These are phyloP conservation scores for Dendroctonus valens DNA, from an alignment of 1,140 invertebrate genomes.

Conservation along the genomic window DNA sequence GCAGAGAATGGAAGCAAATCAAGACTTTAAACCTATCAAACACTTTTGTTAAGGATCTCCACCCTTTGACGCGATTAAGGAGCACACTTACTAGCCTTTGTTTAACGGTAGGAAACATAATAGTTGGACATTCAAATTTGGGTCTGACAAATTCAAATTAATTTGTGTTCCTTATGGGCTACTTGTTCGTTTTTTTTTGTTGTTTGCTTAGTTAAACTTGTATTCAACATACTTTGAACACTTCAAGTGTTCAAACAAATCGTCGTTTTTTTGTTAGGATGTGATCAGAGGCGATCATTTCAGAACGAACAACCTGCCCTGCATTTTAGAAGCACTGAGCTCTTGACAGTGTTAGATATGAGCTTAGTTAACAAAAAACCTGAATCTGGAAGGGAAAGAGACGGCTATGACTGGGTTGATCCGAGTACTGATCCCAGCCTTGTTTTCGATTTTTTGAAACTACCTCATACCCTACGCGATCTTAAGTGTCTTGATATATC, in stretches of 20 bases:
- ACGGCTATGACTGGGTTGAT: constrained; percentile 84
- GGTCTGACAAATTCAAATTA: no score
- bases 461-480: constrained; percentile 58
- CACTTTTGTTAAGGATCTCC: constrained; percentile 68
- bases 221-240: no score
- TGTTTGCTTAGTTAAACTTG: no score
- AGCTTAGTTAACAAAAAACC: constrained; percentile 84
- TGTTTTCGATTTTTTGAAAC: constrained; percentile 53
- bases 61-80: constrained; percentile 47
- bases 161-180: no score
- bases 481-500: constrained; percentile 70
- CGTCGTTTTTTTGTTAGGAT: no score
- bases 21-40: constrained; percentile 71
- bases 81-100: constrained; percentile 35
- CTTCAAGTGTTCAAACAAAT: no score
- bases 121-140: no score
- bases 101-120: constrained; percentile 4
- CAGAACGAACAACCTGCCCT: no score
- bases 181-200: no score
- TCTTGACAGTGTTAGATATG: constrained; percentile 52
- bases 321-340: no score
- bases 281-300: no score
- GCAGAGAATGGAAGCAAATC: constrained; percentile 66
- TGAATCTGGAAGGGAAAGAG: constrained; percentile 87
- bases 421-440: background rate